Evolutionary conservation across 1,140 invertebrate species (phyloP).

Genomic region (Lordiphosa mommai): DNA sequence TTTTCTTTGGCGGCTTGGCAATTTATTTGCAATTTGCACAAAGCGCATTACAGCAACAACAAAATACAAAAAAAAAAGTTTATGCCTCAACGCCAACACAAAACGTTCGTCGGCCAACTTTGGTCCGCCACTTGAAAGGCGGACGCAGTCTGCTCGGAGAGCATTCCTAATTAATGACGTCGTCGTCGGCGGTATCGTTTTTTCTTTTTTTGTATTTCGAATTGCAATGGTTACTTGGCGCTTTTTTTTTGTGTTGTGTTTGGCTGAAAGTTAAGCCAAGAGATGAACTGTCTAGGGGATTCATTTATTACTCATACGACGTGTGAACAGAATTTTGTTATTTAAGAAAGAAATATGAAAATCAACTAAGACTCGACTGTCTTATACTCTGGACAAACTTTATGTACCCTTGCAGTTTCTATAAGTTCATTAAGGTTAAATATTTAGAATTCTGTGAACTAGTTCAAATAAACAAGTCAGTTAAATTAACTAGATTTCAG

Average conservation of each 20-base stretch:
- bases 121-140: neutral
- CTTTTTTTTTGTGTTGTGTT: conserved; percentile 15
- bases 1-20: conserved; percentile 56
- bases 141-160: conserved; percentile 34
- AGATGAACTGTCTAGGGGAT: conserved; percentile 36
- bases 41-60: conserved; percentile 52
- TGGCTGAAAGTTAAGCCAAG: conserved; percentile 20
- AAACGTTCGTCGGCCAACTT: conserved; percentile 48
- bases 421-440: no score
- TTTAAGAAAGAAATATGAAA: neutral
- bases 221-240: conserved; percentile 34
- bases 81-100: conserved; percentile 71
- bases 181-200: conserved; percentile 26
- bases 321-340: conserved; percentile 21
- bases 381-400: no score
- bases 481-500: no score
- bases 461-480: no score
- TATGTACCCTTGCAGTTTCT: no score
- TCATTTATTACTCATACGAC: conserved; percentile 65
- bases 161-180: conserved; percentile 76
- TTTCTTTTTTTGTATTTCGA: conserved; percentile 56
- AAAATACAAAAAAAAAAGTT: conserved; percentile 38
- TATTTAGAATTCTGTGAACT: no score
- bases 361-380: no score
- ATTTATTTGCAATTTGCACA: conserved; percentile 77